phyloP scores from a whole-genome alignment of 2,113 vertebrate species.

The Periophthalmodon schlosseri region DNA sequence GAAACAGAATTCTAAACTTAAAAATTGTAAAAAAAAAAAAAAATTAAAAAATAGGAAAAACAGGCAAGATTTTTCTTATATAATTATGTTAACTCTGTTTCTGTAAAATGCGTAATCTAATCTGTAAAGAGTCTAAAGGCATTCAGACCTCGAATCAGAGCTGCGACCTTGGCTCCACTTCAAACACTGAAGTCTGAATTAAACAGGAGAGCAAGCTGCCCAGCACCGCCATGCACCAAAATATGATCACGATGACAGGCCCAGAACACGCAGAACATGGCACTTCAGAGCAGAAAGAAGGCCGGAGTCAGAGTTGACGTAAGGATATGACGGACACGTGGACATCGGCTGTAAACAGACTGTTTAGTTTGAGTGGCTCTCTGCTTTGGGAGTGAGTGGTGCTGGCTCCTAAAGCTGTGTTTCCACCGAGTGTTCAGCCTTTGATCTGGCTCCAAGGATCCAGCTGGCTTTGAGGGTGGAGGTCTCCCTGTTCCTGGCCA shows the following conservation, averaged over 20 bases:
- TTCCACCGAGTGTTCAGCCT: slow-evolving; percentile 37
- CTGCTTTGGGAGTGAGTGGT: slow-evolving; percentile 29
- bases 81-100: no score
- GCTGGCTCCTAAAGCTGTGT: slow-evolving; percentile 36
- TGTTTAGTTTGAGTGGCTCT: slow-evolving; percentile 10
- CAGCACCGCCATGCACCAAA: slow-evolving; percentile 25
- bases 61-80: no score
- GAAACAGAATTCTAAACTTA: no score
- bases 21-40: no score
- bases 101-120: no score
- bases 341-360: slow-evolving; percentile 6
- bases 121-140: slow-evolving; percentile 15
- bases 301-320: slow-evolving; percentile 13
- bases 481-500: slow-evolving; percentile 59
- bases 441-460: slow-evolving; percentile 68
- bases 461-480: slow-evolving; percentile 66
- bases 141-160: slow-evolving; percentile 19
- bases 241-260: not conserved
- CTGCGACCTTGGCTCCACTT: slow-evolving; percentile 43
- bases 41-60: no score
- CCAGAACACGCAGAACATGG: not conserved
- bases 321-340: slow-evolving; percentile 10
- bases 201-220: slow-evolving; percentile 26
- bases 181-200: slow-evolving; percentile 45
- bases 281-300: slow-evolving; percentile 24